These are phyloP conservation scores for Myoxocephalus aenaeus DNA, from an alignment of 2,797 vertebrate genomes.

Conservation along the genomic window DNA sequence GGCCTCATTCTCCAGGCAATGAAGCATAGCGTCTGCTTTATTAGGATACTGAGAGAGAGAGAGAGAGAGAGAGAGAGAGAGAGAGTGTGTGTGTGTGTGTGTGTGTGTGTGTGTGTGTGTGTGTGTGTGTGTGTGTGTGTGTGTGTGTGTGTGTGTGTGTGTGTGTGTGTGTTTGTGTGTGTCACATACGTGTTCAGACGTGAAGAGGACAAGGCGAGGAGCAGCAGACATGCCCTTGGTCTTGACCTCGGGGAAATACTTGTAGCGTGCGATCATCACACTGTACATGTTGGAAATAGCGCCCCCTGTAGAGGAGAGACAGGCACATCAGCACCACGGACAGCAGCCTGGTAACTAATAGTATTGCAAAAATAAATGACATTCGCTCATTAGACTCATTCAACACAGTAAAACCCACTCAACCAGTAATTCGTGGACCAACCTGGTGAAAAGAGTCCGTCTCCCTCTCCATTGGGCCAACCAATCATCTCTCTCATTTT, in stretches of 20 bases:
- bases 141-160: conserved; percentile 29
- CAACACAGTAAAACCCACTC: not conserved
- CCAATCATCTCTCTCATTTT: conserved; percentile 99
- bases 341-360: not conserved
- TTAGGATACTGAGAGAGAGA: conserved; percentile 23
- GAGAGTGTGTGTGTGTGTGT: conserved; percentile 18
- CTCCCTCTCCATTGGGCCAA: conserved; percentile 95
- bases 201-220: conserved; percentile 96
- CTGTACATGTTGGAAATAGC: conserved; percentile 99
- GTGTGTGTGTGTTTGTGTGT: conserved; percentile 13
- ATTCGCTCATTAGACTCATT: not conserved
- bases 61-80: too few species aligned
- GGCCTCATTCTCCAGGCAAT: conserved; percentile 36
- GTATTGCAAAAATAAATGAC: not conserved
- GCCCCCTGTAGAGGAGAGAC: conserved; percentile 85
- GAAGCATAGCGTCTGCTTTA: conserved; percentile 36
- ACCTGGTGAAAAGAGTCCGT: conserved; percentile 99
- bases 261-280: conserved; percentile 98
- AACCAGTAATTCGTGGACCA: conserved; percentile 40
- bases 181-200: conserved; percentile 93
- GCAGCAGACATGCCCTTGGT: conserved; percentile 98
- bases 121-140: conserved; percentile 9
- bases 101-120: conserved; percentile 30
- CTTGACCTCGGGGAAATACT: conserved; percentile 98
- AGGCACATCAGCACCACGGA: conserved; percentile 45